Base-by-base conservation (phyloP, 2,888 invertebrate genomes). In the Zeuzera pyrina region DNA sequence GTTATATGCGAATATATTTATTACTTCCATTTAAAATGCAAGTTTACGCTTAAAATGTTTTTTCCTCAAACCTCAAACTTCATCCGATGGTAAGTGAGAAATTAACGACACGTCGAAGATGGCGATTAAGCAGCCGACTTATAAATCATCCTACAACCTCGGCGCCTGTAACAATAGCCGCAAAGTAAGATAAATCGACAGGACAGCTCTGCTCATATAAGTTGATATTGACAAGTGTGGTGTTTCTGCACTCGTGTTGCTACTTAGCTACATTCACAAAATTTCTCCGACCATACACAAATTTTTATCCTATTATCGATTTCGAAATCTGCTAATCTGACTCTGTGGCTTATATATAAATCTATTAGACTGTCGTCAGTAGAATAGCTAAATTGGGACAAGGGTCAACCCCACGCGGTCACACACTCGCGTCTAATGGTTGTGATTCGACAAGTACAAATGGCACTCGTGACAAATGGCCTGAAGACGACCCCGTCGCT, bases 401-500 rank as follows among this genome's bases (percentile, higher is more conserved):
- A 43, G 60, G 55, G 57, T 59, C n/a, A 66, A 69, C 70, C 76
- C 73, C 71, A 61, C 67, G 72, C 74, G 81, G 81, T 81, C 77
- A 76, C 78, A 77, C 79, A 78, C 79, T 77, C 77, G 62, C 68
- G 60, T 78, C 78, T 83, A 83, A 84, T 83, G 84, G 81, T 73
- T 69, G 79, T 79, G 84, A 84, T 84, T 84, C 84, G 84, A 84
- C 84, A 84, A 81, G 83, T 84, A 84, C 83, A 84, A 84, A 84
- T 84, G 84, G 81, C 73, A 60, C 53, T 65, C 52, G 76, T 84
- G 84, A 84, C 84, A 84, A 84, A 84, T 84, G 78, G 78, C 64
- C 63, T 64, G 67, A 63, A 68, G 78, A 71, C 78, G 78, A 74
- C 72, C 76, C 67, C 62, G 58, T 60, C 63, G 69, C 64, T 62